phyloP scores from a whole-genome alignment of 1,140 invertebrate genomes.

The Lanistes nyassanus region DNA sequence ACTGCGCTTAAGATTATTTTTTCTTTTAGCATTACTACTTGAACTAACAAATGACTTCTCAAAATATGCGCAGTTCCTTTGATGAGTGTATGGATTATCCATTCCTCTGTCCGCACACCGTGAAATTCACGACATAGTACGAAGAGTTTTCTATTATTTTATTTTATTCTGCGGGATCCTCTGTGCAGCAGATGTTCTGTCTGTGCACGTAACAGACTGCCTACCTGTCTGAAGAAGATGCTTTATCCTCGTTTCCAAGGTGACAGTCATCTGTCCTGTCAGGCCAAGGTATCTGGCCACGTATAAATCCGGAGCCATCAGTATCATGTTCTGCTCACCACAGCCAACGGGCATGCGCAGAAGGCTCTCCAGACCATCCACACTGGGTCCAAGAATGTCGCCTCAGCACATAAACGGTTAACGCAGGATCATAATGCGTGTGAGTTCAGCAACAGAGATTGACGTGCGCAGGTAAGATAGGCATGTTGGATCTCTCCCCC shows the following conservation, averaged over 20 bases:
- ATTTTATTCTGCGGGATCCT: no score
- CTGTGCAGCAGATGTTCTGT: no score
- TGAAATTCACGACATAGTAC: no score
- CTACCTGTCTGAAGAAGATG: background rate
- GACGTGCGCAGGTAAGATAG: no score
- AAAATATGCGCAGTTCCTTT: no score
- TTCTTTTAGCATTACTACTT: no score
- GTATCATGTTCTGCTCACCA: conserved; percentile 93
- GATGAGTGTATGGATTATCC: no score
- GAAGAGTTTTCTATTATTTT: background rate
- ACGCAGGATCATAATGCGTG: no score
- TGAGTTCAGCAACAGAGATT: no score
- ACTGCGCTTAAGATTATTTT: background rate
- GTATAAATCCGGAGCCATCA: conserved; percentile 90
- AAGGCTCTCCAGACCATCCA: conserved; percentile 38
- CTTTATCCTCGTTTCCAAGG: conserved; percentile 17
- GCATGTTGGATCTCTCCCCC: no score
- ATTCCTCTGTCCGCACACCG: no score
- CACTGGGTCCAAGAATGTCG: conserved; percentile 44
- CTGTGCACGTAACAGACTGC: background rate
- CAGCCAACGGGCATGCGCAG: conserved; percentile 74
- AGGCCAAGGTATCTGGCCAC: conserved; percentile 86
- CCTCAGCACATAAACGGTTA: conserved; percentile 27
- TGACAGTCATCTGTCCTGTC: conserved; percentile 72
- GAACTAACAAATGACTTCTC: background rate